Evolutionary conservation across 2,113 vertebrate genomes (phyloP).

Genomic region (Pelecanus crispus): DNA sequence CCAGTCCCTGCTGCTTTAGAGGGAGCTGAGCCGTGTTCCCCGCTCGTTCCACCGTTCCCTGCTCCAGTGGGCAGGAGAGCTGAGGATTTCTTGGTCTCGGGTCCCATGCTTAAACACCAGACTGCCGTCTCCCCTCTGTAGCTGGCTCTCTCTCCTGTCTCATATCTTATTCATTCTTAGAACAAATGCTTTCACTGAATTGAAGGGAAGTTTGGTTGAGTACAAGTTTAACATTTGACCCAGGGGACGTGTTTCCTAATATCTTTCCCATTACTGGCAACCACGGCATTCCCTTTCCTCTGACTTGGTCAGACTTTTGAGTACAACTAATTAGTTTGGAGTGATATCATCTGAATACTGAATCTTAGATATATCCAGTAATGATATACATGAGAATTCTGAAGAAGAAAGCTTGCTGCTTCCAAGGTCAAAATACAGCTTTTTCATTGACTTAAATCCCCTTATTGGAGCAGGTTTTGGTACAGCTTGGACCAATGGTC

Average conservation of each 20-base stretch:
- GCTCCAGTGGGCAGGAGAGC: not conserved
- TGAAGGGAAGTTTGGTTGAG: not conserved
- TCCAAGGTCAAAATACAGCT: not conserved
- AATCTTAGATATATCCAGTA: not conserved
- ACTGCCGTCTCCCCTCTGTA: not conserved
- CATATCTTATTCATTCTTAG: not conserved
- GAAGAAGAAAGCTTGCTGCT: not conserved
- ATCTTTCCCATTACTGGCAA: constrained; percentile 9
- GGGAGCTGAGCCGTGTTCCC: not conserved
- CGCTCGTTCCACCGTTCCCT: not conserved
- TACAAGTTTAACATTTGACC: not conserved
- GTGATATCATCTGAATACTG: not conserved
- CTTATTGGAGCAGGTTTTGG: not conserved
- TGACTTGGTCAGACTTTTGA: not conserved
- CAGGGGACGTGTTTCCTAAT: not conserved
- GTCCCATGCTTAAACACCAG: not conserved
- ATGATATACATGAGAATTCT: not conserved
- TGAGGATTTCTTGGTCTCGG: not conserved
- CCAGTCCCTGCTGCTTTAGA: not conserved
- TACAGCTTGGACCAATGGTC: not conserved
- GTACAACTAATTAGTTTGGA: not conserved
- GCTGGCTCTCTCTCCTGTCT: not conserved
- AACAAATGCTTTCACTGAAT: not conserved
- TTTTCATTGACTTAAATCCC: not conserved
- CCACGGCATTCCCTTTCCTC: constrained; percentile 2